Evolutionary conservation across 2,888 invertebrate genomes (phyloP).

Genomic region (Ferdinandea cuprea): DNA sequence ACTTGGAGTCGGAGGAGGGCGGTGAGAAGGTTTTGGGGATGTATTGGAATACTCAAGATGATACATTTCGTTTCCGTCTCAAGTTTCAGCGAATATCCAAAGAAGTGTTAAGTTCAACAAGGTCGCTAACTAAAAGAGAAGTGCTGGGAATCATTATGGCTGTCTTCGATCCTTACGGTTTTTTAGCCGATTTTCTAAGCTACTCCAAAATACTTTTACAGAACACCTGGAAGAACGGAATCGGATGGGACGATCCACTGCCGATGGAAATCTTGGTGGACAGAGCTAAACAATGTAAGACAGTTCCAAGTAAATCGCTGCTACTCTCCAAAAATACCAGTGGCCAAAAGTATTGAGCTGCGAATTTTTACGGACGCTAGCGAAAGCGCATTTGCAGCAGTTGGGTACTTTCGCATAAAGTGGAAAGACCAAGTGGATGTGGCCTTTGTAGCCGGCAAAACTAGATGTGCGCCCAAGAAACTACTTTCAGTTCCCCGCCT

Average conservation of each 20-base stretch:
- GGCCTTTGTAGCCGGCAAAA: constrained; percentile 61
- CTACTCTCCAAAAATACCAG: constrained; percentile 13
- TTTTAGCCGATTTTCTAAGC: constrained; percentile 21
- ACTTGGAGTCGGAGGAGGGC: not conserved
- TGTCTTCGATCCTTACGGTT: constrained; percentile 23
- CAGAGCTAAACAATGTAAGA: not conserved
- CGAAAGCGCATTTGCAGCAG: constrained; percentile 73
- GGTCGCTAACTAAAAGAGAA: constrained; percentile 41
- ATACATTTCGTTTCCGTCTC: too few relatives aligned
- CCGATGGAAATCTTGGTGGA: constrained; percentile 31
- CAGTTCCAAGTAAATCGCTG: constrained; percentile 10
- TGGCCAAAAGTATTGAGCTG: constrained; percentile 31
- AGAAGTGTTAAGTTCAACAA: too few relatives aligned
- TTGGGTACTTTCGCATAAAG: constrained; percentile 52
- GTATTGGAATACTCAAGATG: constrained; percentile 67
- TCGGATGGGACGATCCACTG: constrained; percentile 24
- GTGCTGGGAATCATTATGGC: constrained; percentile 26
- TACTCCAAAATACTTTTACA: constrained; percentile 25
- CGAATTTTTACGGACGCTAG: constrained; percentile 67
- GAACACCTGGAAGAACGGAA: constrained; percentile 26
- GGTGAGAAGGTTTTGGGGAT: constrained; percentile 74
- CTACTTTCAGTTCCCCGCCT: constrained; percentile 2
- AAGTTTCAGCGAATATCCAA: too few relatives aligned
- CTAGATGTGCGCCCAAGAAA: constrained; percentile 27
- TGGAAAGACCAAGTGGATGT: constrained; percentile 36